Base-by-base conservation (phyloP, 2,113 vertebrate species). In the Paramisgurnus dabryanus region DNA sequence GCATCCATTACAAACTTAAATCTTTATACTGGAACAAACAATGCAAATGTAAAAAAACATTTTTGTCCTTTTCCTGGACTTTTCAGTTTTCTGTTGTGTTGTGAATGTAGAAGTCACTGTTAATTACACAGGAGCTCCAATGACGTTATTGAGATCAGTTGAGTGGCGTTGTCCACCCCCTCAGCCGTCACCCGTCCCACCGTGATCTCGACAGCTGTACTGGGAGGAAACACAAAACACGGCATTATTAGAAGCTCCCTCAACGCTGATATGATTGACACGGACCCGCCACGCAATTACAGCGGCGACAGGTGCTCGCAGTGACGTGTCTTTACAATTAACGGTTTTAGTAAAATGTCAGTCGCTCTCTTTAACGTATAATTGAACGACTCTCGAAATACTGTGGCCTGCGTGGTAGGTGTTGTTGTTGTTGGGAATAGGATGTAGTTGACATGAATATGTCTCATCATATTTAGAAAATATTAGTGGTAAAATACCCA, bases 241-340 rank as follows among this genome's bases (percentile, higher is more conserved):
- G 4, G 67, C 10, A 40, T 65, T 74, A 79, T 83, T 67, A 79
- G 50, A 68, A 10, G 45, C 65, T 75, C 34, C 11, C 39, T 77
- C 68, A 41, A 41, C 22, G 13, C 18, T 2, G 27, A 8, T 50
- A 15, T 53, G 49, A 71, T 40, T 45, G n/a, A 22, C 68, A 39
- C 1, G 17, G 22, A 18, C 11, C 11, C 27, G 4, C 67, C n/a
- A 22, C 34, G 5, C 63, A 57, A 72, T 73, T 65, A 72, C 60
- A 27, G 79, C 3, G 22, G 5, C 27, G 39, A 22, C 78, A 83
- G 78, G 82, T 70, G 77, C 72, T 74, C 8, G 6, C 7, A 58
- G 27, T 6, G 58, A 65, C 68, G 4, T 17, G 11, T 0, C 15
- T 27, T 68, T 22, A 43, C 40, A 4, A 74, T 47, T 45, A 74